Evolutionary conservation across 2,888 invertebrate species (phyloP).

Genomic region (Leptinotarsa tumamoca): DNA sequence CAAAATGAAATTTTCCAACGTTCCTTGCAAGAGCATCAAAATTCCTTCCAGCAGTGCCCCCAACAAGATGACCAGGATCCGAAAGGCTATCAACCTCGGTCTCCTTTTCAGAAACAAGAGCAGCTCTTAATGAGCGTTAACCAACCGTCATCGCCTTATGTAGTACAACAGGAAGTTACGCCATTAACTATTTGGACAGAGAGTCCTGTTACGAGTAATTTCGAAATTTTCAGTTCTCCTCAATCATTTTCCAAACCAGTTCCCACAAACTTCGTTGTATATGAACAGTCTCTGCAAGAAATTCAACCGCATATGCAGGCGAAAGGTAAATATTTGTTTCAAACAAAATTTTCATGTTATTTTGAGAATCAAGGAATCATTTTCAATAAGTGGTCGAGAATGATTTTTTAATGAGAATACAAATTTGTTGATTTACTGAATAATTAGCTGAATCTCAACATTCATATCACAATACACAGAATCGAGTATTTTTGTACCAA

Average conservation of each 20-base stretch:
- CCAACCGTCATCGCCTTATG: not conserved
- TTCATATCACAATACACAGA: too few species aligned
- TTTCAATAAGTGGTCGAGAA: too few species aligned
- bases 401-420: too few species aligned
- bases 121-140: not conserved
- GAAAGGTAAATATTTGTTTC: not conserved
- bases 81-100: not conserved
- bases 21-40: slow-evolving; percentile 23
- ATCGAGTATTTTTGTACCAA: too few species aligned
- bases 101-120: slow-evolving; percentile 8
- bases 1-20: slow-evolving; percentile 32
- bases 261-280: slow-evolving; percentile 11
- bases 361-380: not conserved
- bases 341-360: not conserved
- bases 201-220: slow-evolving; percentile 3
- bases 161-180: not conserved
- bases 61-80: not conserved
- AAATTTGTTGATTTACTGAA: too few species aligned
- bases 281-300: slow-evolving; percentile 12
- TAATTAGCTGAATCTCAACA: too few species aligned
- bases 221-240: slow-evolving; percentile 6
- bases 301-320: slow-evolving; percentile 7
- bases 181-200: slow-evolving; percentile 10
- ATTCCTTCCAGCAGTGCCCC: slow-evolving; percentile 5
- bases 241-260: not conserved